Percentiles rank a stretch among this genome's conserved stretches.
These are phyloP conservation scores for Aelia acuminata DNA, from an alignment of 2,888 invertebrate species.

Conservation along the genomic window DNA sequence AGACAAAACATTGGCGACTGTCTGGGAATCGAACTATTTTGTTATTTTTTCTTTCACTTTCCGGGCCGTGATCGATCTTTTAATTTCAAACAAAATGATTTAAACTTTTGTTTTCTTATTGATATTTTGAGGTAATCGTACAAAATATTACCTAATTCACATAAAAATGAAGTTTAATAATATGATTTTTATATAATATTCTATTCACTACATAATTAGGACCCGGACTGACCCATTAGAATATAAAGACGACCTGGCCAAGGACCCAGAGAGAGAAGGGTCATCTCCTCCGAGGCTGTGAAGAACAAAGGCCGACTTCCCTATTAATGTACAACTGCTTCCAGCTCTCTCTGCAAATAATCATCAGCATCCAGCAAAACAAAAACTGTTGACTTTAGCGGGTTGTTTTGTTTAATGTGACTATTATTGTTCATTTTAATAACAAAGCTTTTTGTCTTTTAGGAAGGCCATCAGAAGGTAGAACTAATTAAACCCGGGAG, in stretches of 20 bases:
- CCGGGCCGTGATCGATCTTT: too few species aligned
- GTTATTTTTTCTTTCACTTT: too few species aligned
- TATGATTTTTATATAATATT: too few species aligned
- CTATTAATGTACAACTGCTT: too few species aligned
- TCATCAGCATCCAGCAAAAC: not conserved
- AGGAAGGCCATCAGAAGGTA: not conserved
- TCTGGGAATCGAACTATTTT: too few species aligned
- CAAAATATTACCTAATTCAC: too few species aligned
- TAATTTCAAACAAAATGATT: too few species aligned
- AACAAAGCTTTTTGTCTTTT: not conserved
- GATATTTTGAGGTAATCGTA: too few species aligned
- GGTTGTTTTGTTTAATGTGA: not conserved
- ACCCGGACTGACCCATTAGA: not conserved
- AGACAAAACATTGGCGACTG: too few species aligned
- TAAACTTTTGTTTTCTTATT: too few species aligned
- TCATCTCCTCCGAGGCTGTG: not conserved
- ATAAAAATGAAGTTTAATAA: too few species aligned
- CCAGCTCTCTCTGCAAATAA: conserved; percentile 1
- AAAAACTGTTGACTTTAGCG: not conserved
- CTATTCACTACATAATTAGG: not conserved
- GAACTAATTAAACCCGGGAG: not conserved
- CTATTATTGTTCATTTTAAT: not conserved
- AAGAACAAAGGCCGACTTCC: not conserved
- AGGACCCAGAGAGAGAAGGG: not conserved
- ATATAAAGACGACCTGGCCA: not conserved